These are phyloP conservation scores for Cyprinus carpio DNA, from an alignment of 2,113 vertebrate genomes.

Conservation along the genomic window DNA sequence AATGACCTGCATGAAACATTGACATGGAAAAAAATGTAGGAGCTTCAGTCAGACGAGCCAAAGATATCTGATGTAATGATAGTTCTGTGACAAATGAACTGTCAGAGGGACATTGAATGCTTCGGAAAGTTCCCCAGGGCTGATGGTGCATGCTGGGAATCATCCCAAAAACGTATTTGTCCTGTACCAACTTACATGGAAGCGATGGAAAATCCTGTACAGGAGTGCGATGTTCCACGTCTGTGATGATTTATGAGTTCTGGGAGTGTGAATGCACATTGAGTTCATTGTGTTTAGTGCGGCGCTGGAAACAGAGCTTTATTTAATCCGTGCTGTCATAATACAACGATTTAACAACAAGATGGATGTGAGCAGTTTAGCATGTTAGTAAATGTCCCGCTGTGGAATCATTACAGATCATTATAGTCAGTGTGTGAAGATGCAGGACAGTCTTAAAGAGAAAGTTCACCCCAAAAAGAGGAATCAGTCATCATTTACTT, in stretches of 20 bases:
- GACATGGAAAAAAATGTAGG: not conserved
- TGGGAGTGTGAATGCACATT: not conserved
- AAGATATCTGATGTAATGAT: slow-evolving; percentile 17
- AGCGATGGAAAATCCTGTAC: not conserved
- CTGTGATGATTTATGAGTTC: not conserved
- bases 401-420: not conserved
- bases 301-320: not conserved
- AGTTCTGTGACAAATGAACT: not conserved
- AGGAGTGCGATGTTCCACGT: not conserved
- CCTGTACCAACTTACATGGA: not conserved
- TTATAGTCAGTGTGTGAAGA: not conserved
- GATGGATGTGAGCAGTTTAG: not conserved
- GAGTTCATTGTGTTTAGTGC: not conserved
- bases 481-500: not conserved
- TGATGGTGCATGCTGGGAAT: not conserved
- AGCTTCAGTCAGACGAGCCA: not conserved
- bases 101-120: not conserved
- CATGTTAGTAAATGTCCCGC: not conserved
- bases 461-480: not conserved
- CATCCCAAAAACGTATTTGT: not conserved
- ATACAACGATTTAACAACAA: not conserved
- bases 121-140: not conserved
- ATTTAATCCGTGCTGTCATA: not conserved
- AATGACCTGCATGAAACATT: not conserved
- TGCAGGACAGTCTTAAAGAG: not conserved